Evolutionary conservation across 1,140 invertebrate genomes (phyloP), one percentile per base, ranked within the genome.

Genomic region (Papilio helenus): DNA sequence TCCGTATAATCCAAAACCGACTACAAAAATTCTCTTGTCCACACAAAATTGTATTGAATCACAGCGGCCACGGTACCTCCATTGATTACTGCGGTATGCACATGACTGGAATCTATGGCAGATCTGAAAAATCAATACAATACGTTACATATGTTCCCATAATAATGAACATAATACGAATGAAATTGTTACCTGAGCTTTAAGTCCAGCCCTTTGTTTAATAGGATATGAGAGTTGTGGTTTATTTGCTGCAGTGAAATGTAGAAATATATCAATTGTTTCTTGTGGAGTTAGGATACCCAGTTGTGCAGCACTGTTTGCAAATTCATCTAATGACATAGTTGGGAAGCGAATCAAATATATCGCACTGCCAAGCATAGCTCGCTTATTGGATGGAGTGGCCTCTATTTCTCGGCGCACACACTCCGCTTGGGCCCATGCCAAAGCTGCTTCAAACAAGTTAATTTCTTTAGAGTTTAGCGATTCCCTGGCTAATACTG

Each of bases 101-200:
- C 98, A 99, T 1, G 98, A 99, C 92, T 99, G 98, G 91, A 99
- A 99, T 90, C 99, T 96, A 91, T 99, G 98, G 88, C 98, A 99
- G 16, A 98, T 97, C 97, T 97, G 92, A 34, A 95, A 94, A 84
- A 72, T 86, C 80, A 82, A 81, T 83, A 34, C 61, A 71, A 58
- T 76, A 80, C 8, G 61, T 26, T 65, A 26, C 1, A 65, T 65
- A 8, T 26, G 29, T 61, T 65, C 26, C 26, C 3, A 68, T 68
- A 7, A 29, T 3, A 68, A 23, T 16, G 82, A 49, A 51, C 76
- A 2, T 81, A 39, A 26, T 18, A 65, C 34, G 78, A 42, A 77
- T 68, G 74, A 12, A 74, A 68, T 81, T 74, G 20, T 93, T 95
- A 97, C 97, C 96, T 98, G 97, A 82, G 98, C 97, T 94, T 98